Conservation (phyloP, 2,113 vertebrate genomes). For the Dasypus novemcinctus region DNA sequence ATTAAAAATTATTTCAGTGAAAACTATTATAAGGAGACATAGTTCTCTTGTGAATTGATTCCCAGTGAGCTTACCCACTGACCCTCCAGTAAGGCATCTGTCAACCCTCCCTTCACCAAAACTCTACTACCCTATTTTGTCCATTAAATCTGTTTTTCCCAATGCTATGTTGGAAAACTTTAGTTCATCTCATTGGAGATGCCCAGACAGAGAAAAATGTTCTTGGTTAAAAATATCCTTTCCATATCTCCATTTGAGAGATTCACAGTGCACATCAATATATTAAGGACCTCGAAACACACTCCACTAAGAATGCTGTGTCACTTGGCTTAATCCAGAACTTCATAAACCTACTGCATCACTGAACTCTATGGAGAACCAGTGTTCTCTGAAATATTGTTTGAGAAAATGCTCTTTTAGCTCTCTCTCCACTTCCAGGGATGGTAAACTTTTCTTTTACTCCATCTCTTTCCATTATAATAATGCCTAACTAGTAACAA, state of each 20-base stretch:
- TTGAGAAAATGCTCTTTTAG: conserved; percentile 31
- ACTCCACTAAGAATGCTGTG: background rate
- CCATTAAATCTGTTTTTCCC: background rate
- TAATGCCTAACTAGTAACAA: background rate
- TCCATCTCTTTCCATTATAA: background rate
- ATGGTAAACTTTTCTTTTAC: background rate
- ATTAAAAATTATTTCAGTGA: background rate
- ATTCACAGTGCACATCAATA: background rate
- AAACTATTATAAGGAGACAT: background rate
- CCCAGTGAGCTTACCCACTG: background rate
- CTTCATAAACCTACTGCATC: background rate
- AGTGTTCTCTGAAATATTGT: background rate
- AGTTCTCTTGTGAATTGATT: background rate
- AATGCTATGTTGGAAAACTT: background rate
- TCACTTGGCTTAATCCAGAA: background rate
- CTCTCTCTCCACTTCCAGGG: background rate
- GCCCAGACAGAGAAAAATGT: background rate
- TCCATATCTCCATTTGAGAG: background rate
- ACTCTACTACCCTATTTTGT: background rate
- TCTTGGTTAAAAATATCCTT: background rate
- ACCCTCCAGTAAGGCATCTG: background rate
- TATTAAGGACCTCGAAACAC: background rate
- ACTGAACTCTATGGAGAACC: background rate
- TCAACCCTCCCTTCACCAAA: background rate
- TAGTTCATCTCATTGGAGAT: background rate